A percentile compares a stretch with the other conserved stretches of the same genome.
These are phyloP conservation scores for Mugil cephalus DNA, from an alignment of 2,113 vertebrate species.

Conservation along the genomic window DNA sequence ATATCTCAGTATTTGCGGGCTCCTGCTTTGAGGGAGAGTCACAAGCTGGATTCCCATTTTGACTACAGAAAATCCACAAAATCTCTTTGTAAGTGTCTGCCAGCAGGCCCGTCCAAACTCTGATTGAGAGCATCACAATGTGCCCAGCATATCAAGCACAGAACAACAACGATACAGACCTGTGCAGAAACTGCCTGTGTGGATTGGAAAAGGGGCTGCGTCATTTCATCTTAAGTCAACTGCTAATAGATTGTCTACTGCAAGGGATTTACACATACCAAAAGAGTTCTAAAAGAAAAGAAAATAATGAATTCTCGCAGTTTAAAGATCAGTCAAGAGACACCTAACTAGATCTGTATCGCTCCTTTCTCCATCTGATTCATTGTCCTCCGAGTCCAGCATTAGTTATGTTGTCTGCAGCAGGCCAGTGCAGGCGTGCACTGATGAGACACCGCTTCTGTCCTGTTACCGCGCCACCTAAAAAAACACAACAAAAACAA, in stretches of 20 bases:
- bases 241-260: conserved; percentile 58
- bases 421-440: not conserved
- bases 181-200: conserved; percentile 40
- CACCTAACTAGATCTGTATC: conserved; percentile 70
- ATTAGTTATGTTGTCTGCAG: conserved; percentile 48
- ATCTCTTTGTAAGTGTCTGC: conserved; percentile 72
- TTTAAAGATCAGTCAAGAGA: conserved; percentile 53
- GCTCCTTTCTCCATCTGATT: conserved; percentile 60
- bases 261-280: conserved; percentile 47
- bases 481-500: conserved; percentile 32
- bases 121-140: conserved; percentile 71
- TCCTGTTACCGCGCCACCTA: conserved; percentile 76
- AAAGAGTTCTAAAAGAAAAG: conserved; percentile 59
- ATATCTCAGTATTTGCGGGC: conserved; percentile 63
- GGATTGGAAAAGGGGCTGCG: conserved; percentile 20
- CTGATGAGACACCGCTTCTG: conserved; percentile 23
- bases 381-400: conserved; percentile 48
- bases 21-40: conserved; percentile 50
- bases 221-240: conserved; percentile 51
- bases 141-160: conserved; percentile 66
- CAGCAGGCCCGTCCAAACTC: conserved; percentile 69
- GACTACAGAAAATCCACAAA: conserved; percentile 71
- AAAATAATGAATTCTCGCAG: conserved; percentile 62
- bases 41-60: conserved; percentile 54
- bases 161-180: conserved; percentile 37